Evolutionary conservation across 1,140 invertebrate genomes (phyloP), one percentile per base, ranked within the genome.

Genomic region (Polyergus mexicanus): DNA sequence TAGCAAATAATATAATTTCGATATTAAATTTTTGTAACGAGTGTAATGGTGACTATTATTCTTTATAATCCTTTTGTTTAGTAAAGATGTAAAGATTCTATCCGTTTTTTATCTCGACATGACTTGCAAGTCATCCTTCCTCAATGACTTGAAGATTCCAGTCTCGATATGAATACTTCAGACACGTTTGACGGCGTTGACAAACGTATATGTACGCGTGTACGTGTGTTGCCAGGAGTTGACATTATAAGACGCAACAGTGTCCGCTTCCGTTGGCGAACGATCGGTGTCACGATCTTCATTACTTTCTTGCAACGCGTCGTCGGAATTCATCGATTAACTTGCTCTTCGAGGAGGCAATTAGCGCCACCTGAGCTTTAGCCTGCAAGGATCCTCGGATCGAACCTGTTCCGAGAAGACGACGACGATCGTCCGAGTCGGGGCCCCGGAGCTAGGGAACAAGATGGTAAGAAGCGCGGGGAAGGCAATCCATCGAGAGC

Each of bases 401-500:
- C 16, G 78, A 74, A 72, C 78, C 78, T 74, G 78, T 83, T 83
- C 78, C 78, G 25, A 83, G 78, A 83, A 81, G 66, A 81, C 66
- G 38, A 72, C 47, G 77, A 60, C 56, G 62, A 69, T n/a, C 16
- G 16, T 7, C 1, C 54, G 75, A 13, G 38, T n/a, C 41, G n/a
- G n/a, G 28, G 19, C 35, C 77, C 63, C 63, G 44, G 54, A 4
- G 68, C 47, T 35, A 51, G 25, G 38, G 25, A 44, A 22, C 10
- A 47, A n/a, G 38, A n/a, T 3, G 41, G 44, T 47, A 51, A 51
- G 44, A 38, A 13, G 44, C 60, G 44, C 76, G 76, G 58, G 68
- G 68, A 74, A 62, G 87, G 91, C 92, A 92, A 94, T 93, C 91
- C 92, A 93, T 93, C 93, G 90, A 92, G 88, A 74, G 75, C 78